Evolutionary conservation across 2,888 invertebrate species (phyloP), one percentile per base, ranked within the genome.

Genomic region (Drosophila mulleri): DNA sequence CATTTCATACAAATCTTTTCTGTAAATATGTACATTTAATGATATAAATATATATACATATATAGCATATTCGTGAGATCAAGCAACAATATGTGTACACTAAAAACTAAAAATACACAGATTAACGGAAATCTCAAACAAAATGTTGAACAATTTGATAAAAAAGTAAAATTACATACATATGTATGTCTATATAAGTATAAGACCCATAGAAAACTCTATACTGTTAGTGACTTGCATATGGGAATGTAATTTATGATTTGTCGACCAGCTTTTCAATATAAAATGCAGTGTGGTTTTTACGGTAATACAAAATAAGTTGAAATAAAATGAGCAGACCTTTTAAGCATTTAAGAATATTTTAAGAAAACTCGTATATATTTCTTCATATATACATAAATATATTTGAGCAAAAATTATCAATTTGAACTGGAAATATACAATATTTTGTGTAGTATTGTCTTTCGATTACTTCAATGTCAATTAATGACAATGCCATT

Each of bases 1-100:
- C 68, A 68, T 67, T 68, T 54, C 54, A 74, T 59, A 18, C 29
- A 72, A 44, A 62, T 20, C 29, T 58, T 29, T 58, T 58, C 69
- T 83, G 89, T 83, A 89, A 78, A 83, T 89, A 89, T 75, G 82
- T 75, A 87, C 62, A 83, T 75, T 81, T 67, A 80, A 64, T 54
- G 26, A 75, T 44, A 45, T 50, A 74, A 32, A 18, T 2, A 44
- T 56, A 77, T 56, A n/a, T 3, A 44, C 52, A 77, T 57, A 77
- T 50, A 47, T 48, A 45, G 57, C n/a, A 52, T 39, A 57, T 35
- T 63, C 16, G 48, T 20, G 37, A 48, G 50, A 41, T 35, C 23
- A 42, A 54, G 54, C 41, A 53, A 48, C 37, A 41, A 61, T 42
- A 47, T 65, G 20, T 32, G 60, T 74, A 58, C 48, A 63, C 50